Percentiles rank a stretch among this genome's conserved stretches.
Evolutionary conservation across 1,140 invertebrate species (phyloP).

Genomic region (Agraylea sexmaculata): DNA sequence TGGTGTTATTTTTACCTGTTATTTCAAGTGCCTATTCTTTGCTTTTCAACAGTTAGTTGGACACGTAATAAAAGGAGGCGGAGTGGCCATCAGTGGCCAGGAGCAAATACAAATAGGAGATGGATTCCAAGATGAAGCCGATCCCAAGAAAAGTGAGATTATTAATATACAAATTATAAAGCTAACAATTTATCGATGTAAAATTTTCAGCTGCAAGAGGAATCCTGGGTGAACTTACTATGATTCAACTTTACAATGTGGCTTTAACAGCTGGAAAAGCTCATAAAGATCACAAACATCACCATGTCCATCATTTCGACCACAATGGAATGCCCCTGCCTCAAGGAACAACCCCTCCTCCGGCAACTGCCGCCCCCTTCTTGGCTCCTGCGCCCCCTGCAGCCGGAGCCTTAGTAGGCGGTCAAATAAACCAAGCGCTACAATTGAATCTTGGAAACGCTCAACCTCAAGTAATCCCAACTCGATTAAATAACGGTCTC

Average conservation of each 20-base stretch:
- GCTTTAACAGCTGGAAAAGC: constrained; percentile 70
- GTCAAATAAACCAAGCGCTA: constrained; percentile 50
- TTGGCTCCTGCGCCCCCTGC: constrained; percentile 38
- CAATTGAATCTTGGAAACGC: constrained; percentile 42
- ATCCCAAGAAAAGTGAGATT: constrained; percentile 39
- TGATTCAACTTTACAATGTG: constrained; percentile 65
- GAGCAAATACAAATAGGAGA: constrained; percentile 49
- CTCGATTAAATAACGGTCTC: constrained; percentile 32
- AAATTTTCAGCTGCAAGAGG: constrained; percentile 45
- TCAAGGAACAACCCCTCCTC: constrained; percentile 36
- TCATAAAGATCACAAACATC: constrained; percentile 72
- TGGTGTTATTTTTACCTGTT: too few relatives aligned
- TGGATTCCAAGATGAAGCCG: constrained; percentile 43
- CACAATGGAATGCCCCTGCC: constrained; percentile 56
- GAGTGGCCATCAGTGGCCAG: constrained; percentile 58
- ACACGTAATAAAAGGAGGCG: constrained; percentile 62
- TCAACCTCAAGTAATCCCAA: constrained; percentile 36
- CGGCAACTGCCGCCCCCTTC: constrained; percentile 42
- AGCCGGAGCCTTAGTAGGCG: constrained; percentile 50
- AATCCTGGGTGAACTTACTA: constrained; percentile 62
- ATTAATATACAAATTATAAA: background rate
- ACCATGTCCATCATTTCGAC: constrained; percentile 65
- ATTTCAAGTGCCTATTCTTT: constrained; percentile 7
- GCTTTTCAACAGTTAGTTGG: constrained; percentile 54
- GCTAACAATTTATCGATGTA: constrained; percentile 5